Base-by-base conservation (phyloP, 2,888 invertebrate species). In the Callosobruchus maculatus region DNA sequence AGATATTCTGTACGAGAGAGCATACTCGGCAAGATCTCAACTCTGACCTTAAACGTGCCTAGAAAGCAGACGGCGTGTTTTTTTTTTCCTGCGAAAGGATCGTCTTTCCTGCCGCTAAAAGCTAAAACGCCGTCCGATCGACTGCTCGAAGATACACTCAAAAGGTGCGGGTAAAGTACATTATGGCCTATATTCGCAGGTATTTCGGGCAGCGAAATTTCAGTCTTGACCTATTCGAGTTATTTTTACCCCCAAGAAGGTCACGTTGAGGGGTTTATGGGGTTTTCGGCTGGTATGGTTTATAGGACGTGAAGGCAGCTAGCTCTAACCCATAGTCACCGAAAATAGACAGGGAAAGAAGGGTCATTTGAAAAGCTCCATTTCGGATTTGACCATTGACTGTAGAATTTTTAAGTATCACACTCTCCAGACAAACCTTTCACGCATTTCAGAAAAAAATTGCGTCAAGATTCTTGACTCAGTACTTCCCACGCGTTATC, bases 31-130 rank as follows among this genome's bases (percentile, higher is more conserved):
- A 49, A 18, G 18, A 13, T 77, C 72, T 80, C 80, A 80, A 80
- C 80, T 80, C 77, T 80, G 79, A 79, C 80, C 80, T 72, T 75
- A 74, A 76, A 78, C 80, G 80, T 80, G 80, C 78, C 72, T 76
- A 68, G 76, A 77, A 77, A 77, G 77, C 74, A 49, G 73, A 71
- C 71, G 70, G 73, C n/a, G 73, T 66, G 76, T 77, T 78, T 74
- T 74, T 74, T 74, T 72, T 68, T 70, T 74, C 31, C 26, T n/a
- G n/a, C 71, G 71, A 73, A 74, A 73, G 5, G 13, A 5, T 7
- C 49, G 7, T 49, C 49, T 18, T 13, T 49, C 49, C 13, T 3
- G 49, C 49, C 13, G 49, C 49, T 49, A 49, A 49, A 49, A 49
- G 49, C 49, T 49, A 49, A 49, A 49, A 49, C 18, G 49, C 49